Evolutionary conservation across 2,797 vertebrate genomes (phyloP).

Genomic region (Cuculus canorus): DNA sequence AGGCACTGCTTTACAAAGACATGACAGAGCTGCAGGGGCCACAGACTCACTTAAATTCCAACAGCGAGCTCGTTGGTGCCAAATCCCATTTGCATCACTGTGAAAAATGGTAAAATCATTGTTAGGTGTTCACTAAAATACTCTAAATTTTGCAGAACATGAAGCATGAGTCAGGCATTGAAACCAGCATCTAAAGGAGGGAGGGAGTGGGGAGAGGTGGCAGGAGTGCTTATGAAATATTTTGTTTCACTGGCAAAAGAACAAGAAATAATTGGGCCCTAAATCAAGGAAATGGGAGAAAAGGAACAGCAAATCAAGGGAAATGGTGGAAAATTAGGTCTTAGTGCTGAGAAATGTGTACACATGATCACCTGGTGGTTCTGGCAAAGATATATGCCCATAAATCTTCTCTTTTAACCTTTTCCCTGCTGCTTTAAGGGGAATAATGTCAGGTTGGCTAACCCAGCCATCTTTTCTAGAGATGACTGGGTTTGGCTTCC

Average conservation of each 20-base stretch:
- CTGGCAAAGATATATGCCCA: slow-evolving; percentile 60
- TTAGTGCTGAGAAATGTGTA: slow-evolving; percentile 79
- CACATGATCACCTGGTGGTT: slow-evolving; percentile 73
- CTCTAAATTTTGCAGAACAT: slow-evolving; percentile 63
- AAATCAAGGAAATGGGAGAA: slow-evolving; percentile 83
- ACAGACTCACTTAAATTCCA: slow-evolving; percentile 2
- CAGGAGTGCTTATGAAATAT: slow-evolving; percentile 79
- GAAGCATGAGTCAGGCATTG: slow-evolving; percentile 73
- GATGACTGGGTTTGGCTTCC: background rate
- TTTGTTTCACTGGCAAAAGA: slow-evolving; percentile 81
- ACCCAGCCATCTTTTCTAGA: background rate
- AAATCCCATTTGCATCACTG: slow-evolving; percentile 49
- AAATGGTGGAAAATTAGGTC: slow-evolving; percentile 81
- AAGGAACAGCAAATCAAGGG: slow-evolving; percentile 80
- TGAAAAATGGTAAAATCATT: slow-evolving; percentile 71
- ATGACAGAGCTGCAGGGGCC: background rate
- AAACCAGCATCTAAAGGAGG: slow-evolving; percentile 69
- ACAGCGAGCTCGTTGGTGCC: slow-evolving; percentile 1
- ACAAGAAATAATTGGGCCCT: slow-evolving; percentile 85
- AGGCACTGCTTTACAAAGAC: background rate
- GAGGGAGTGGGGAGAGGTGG: slow-evolving; percentile 20
- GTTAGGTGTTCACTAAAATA: slow-evolving; percentile 60
- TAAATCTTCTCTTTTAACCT: slow-evolving; percentile 73
- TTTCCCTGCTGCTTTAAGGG: background rate
- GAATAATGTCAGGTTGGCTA: background rate